These are phyloP conservation scores for Aphidius ervi DNA, from an alignment of 1,140 invertebrate genomes.

Conservation along the genomic window DNA sequence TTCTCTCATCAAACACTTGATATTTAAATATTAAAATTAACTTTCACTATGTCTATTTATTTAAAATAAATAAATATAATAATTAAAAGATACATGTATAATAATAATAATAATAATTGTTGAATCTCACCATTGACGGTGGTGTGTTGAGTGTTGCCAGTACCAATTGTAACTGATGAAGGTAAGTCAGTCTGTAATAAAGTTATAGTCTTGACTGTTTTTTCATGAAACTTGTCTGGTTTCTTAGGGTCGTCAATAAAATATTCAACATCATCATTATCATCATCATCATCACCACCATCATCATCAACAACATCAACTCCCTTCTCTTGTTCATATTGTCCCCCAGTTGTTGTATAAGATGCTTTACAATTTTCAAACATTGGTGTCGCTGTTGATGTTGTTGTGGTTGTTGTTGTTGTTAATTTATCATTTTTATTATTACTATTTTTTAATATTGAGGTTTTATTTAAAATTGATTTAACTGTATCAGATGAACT, in stretches of 20 bases:
- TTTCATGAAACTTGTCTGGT: slow-evolving; percentile 33
- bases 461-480: slow-evolving; percentile 18
- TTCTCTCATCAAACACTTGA: no score
- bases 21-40: no score
- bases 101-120: no score
- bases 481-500: slow-evolving; percentile 39
- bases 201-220: slow-evolving; percentile 39
- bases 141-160: background rate
- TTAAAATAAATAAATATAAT: no score
- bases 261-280: slow-evolving; percentile 14
- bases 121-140: no score
- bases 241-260: slow-evolving; percentile 15
- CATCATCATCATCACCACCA: slow-evolving; percentile 17
- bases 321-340: slow-evolving; percentile 25
- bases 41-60: no score
- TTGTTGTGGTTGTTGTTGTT: slow-evolving; percentile 15
- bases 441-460: slow-evolving; percentile 21
- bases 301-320: slow-evolving; percentile 11
- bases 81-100: no score
- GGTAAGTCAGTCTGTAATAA: slow-evolving; percentile 41
- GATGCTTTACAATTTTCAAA: slow-evolving; percentile 21
- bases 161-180: slow-evolving; percentile 36
- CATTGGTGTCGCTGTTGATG: slow-evolving; percentile 15
- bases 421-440: slow-evolving; percentile 13
- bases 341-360: slow-evolving; percentile 13